Base-by-base conservation (phyloP, 2,113 vertebrate genomes). In the Anoura caudifer region DNA sequence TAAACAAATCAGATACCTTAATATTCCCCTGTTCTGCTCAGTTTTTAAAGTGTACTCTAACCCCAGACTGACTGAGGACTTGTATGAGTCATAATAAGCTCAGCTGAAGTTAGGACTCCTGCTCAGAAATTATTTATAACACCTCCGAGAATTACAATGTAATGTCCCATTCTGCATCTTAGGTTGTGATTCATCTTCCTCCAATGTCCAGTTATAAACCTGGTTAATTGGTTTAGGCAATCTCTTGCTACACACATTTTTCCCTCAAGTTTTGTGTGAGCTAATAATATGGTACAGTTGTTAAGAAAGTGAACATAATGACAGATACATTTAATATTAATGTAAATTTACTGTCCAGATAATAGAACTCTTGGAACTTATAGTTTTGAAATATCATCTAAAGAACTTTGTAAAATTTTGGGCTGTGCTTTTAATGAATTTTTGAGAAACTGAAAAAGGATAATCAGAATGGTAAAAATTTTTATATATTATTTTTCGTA, bases 331-430 rank as follows among this genome's bases (percentile, higher is more conserved):
- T 50, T 47, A 54, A 52, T 50, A 80, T 54, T 93, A 79, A 87
- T 69, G 83, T 65, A 92, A 72, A 96, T 90, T 77, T 59, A 90
- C 41, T 50, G 45, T 52, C 38, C 65, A 73, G 73, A 43, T 84
- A 90, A 89, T 28, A 92, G 67, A 90, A 94, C 11, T 70, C 24
- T 22, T 70, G 43, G 38, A 91, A 43, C 6, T 50, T 36, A 73
- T 19, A 69, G 67, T 90, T 94, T 91, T 77, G 45, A 83, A 70
- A 65, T 92, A 31, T 87, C 31, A 90, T 77, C 65, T 90, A 70
- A 91, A 72, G 33, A 20, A 76, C 52, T 93, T 85, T 33, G 11
- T 91, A 72, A 91, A 93, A 43, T 61, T 52, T 83, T 70, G 36
- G 47, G 6, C 50, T 94, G 17, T 67, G 28, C 0, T 87, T 73